Evolutionary conservation across 2,797 vertebrate species (phyloP), one percentile per base, ranked within the genome.

Genomic region (Serranus cabrilla): DNA sequence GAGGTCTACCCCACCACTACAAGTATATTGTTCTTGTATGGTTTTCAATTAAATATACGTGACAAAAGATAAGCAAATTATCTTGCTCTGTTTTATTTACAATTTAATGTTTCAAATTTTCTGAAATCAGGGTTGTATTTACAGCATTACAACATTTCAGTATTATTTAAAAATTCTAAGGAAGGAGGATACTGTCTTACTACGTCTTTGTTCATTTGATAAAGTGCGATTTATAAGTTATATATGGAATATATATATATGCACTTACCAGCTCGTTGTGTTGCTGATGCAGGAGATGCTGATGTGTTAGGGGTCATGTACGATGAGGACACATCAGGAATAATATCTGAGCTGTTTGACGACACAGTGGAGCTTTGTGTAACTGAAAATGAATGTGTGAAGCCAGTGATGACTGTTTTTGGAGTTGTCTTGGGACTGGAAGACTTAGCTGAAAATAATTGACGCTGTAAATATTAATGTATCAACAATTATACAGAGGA

Each of bases 181-280:
- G n/a, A n/a, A n/a, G n/a, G n/a, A n/a, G n/a, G n/a, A n/a, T n/a
- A n/a, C n/a, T n/a, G n/a, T n/a, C n/a, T n/a, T n/a, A n/a, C n/a
- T n/a, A n/a, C n/a, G n/a, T n/a, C n/a, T n/a, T n/a, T n/a, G n/a
- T n/a, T n/a, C n/a, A n/a, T n/a, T n/a, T n/a, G n/a, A n/a, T n/a
- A n/a, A n/a, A n/a, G n/a, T n/a, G n/a, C n/a, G n/a, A n/a, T n/a
- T n/a, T n/a, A n/a, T n/a, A n/a, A n/a, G n/a, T n/a, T n/a, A n/a
- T n/a, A n/a, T n/a, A n/a, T n/a, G n/a, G n/a, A n/a, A n/a, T 31
- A 3, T 6, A 31, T 3, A 31, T 51, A 2, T 39, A 25, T 20
- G 50, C 1, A 52, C 37, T 7, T 65, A 76, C 58, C 69, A 14
- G 16, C 3, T 71, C 45, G 11, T 57, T 42, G 23, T 52, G 27